These are phyloP conservation scores for Diabrotica balteata DNA, from an alignment of 2,888 invertebrate genomes.

Conservation along the genomic window DNA sequence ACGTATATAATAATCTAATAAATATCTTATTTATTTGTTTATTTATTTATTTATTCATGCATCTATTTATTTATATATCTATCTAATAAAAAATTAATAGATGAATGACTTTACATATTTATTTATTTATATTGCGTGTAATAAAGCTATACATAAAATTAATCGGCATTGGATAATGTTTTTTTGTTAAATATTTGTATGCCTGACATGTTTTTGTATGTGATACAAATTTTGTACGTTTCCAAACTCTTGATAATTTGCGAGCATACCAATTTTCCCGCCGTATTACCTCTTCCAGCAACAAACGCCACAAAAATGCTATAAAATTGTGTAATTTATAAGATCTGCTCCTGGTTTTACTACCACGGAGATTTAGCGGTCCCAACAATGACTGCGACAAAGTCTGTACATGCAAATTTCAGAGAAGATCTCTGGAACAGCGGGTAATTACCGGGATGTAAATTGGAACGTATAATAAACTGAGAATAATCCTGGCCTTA, in stretches of 20 bases:
- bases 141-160: no score
- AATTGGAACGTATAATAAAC: slow-evolving; percentile 43
- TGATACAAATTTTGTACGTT: no score
- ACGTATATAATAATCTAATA: no score
- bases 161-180: no score
- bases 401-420: slow-evolving; percentile 31
- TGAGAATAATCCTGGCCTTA: slow-evolving; percentile 47
- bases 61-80: no score
- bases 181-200: no score
- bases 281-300: neutral
- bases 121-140: no score
- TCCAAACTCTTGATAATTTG: neutral
- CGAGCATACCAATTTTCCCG: neutral
- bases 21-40: no score
- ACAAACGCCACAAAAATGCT: slow-evolving; percentile 15
- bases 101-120: no score
- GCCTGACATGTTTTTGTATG: no score
- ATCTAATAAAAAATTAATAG: no score
- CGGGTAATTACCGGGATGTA: slow-evolving; percentile 41
- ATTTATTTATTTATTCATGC: no score
- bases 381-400: slow-evolving; percentile 25
- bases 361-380: slow-evolving; percentile 25
- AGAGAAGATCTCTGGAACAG: slow-evolving; percentile 29
- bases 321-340: slow-evolving; percentile 16
- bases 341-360: slow-evolving; percentile 17